Evolutionary conservation across 1,140 invertebrate genomes (phyloP).

Genomic region (Schlechtendalia chinensis): DNA sequence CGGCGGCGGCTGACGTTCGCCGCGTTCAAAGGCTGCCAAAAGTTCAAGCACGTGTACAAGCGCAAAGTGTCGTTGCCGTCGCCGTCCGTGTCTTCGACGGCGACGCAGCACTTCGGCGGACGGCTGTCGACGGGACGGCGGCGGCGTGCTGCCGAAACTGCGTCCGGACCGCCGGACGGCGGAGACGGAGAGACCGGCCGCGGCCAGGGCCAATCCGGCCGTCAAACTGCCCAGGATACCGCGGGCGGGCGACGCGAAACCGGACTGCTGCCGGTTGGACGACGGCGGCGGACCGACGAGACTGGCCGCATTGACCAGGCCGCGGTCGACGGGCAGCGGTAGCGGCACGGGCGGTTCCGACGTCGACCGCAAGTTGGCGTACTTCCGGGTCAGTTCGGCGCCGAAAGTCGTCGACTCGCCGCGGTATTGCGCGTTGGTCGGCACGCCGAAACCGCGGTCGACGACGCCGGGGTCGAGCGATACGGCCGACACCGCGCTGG

Average conservation of each 20-base stretch:
- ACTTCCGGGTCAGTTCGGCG: background rate
- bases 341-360: background rate
- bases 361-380: background rate
- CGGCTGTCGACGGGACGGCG: background rate
- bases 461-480: background rate
- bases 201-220: background rate
- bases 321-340: background rate
- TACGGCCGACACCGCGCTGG: conserved; percentile 25
- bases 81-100: background rate
- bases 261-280: background rate
- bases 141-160: background rate
- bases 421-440: background rate
- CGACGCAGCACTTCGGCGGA: background rate
- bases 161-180: background rate
- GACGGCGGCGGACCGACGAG: background rate
- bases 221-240: conserved; percentile 24
- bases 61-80: conserved; percentile 23
- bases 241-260: background rate
- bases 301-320: background rate
- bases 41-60: conserved; percentile 40
- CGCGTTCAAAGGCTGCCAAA: conserved; percentile 34
- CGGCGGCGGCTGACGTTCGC: background rate
- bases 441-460: background rate
- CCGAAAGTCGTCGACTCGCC: conserved; percentile 5
- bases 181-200: background rate